Base-by-base conservation (phyloP, 1,140 invertebrate species). In the Zophobas atratus region DNA sequence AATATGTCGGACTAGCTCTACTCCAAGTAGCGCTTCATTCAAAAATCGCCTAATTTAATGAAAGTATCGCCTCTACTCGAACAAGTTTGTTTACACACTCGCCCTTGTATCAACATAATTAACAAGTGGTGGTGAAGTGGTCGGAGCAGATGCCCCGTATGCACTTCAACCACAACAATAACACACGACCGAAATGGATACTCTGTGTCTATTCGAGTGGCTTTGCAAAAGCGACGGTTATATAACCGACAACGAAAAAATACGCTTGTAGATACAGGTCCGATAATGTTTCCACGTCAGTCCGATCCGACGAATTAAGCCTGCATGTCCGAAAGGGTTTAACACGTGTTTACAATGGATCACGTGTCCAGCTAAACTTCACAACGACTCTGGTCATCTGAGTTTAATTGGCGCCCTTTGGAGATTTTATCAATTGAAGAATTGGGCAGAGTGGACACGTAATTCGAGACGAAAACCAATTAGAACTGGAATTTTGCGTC, bases 71-170 rank as follows among this genome's bases (percentile, higher is more conserved):
- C 20, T 20, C 20, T 60, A 4, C 32, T 8, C 5, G 56, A 60
- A 67, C 60, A 43, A 67, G 60, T 67, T 43, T 67, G 60, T 67
- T 67, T 67, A 67, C 60, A 67, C 60, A 67, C 60, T 67, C 60
- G 60, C 60, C 51, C 70, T 56, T 55, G 48, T 73, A 73, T 73
- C 71, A 55, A 55, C 49, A 53, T 73, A 73, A 73, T 73, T 73
- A 73, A 73, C 71, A 56, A 72, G 71, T 73, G 55, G 55, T 73
- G 55, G 39, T 53, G 71, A 55, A 72, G 51, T 72, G 70, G 70
- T 53, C 70, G 70, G 46, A 72, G 71, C 71, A 73, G 71, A 73
- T 73, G 71, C 71, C 51, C 51, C 55, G 60, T 33, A 67, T 67
- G 60, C 60, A 67, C 60, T 67, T 67, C 60, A 67, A 67, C 60